These are phyloP conservation scores for Hydrozoanthus tunicans DNA, from an alignment of 64 coral and sea anemone species.

Conservation along the genomic window DNA sequence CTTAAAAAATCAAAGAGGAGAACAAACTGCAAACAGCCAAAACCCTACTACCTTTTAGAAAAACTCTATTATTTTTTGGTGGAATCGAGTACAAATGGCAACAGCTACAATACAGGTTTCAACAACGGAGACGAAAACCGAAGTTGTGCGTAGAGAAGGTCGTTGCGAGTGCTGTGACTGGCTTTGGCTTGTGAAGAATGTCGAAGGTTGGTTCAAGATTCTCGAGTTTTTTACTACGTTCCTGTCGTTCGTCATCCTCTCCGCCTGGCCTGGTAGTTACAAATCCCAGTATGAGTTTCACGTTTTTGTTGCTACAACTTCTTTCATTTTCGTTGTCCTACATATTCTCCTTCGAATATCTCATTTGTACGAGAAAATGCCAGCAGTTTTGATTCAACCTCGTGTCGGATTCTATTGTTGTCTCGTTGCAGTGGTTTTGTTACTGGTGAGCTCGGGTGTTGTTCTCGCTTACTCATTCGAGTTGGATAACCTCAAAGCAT, in stretches of 20 bases:
- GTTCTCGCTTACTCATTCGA: slow-evolving; percentile 12
- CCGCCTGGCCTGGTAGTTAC: slow-evolving; percentile 16
- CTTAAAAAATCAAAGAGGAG: too few species aligned
- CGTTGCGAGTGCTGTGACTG: slow-evolving; percentile 69
- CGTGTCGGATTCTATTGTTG: slow-evolving; percentile 65
- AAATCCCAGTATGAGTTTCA: slow-evolving; percentile 65
- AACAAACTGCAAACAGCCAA: too few species aligned
- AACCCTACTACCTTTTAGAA: too few species aligned
- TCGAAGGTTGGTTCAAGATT: slow-evolving; percentile 83
- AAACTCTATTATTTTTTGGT: background rate
- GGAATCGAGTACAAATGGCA: background rate
- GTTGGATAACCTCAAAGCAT: background rate
- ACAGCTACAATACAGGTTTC: background rate
- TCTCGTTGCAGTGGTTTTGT: slow-evolving; percentile 28
- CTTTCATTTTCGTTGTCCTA: slow-evolving; percentile 70
- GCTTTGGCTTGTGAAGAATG: slow-evolving; percentile 71
- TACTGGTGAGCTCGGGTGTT: slow-evolving; percentile 70
- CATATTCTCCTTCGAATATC: slow-evolving; percentile 66
- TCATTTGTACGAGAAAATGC: slow-evolving; percentile 75
- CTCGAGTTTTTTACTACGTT: slow-evolving; percentile 71
- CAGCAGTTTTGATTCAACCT: slow-evolving; percentile 47
- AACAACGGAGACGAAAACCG: background rate
- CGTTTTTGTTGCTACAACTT: slow-evolving; percentile 72
- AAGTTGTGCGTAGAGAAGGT: background rate
- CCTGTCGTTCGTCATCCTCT: slow-evolving; percentile 74